Base-by-base conservation (phyloP, 2,797 vertebrate species). In the Molossus alvarezi region DNA sequence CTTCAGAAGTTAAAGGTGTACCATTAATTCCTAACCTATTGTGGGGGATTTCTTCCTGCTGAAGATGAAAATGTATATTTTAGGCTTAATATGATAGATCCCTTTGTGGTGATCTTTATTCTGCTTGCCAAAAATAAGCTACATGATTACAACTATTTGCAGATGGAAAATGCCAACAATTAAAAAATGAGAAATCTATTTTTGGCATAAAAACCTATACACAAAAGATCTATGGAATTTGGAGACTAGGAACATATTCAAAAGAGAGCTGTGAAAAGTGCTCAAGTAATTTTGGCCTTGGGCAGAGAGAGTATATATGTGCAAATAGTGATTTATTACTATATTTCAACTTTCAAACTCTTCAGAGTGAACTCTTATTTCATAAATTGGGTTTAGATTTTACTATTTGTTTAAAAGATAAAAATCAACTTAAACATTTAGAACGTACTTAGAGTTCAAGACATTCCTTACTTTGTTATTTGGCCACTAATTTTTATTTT, bases 381-480 rank as follows among this genome's bases (percentile, higher is more conserved):
- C 18, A 86, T 9, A 79, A 45, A 51, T 71, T 82, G 53, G 84
- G 86, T 79, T 91, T 77, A 4, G 75, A 64, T 85, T 79, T 95
- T 91, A 55, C 11, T 15, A 73, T 81, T 92, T 87, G 76, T 84
- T 91, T 92, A 80, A 95, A 95, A 77, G 64, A 75, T 75, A 25
- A 60, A 57, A 79, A 85, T 73, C 58, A 86, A 15, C 45, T 57
- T 82, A 87, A 67, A 79, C 90, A 94, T 83, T 87, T 25, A 88
- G 79, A 96, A 57, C 65, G n/a, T 86, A 29, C 29, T 90, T 73
- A 64, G 33, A 84, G 25, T 86, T 93, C 57, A 94, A 90, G 71
- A 83, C 45, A 73, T 73, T 82, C 37, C 41, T 95, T 76, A 58
- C 17, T 37, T 75, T 71, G 33, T 86, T 92, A 82, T 20, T 81